phyloP scores from a whole-genome alignment of 2,888 invertebrate species.

The Nudaria mundana region DNA sequence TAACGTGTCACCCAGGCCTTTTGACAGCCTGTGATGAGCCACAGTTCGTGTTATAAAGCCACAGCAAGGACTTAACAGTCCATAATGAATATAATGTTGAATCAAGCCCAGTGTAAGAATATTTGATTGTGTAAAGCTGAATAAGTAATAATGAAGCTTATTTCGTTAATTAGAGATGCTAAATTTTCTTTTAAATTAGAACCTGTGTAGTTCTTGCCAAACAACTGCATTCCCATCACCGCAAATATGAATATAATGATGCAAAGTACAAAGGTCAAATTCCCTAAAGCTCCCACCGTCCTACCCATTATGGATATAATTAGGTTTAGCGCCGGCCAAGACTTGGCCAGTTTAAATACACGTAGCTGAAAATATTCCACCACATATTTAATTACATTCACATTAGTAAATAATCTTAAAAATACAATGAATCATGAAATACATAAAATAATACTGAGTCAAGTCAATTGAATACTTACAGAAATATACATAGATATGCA shows the following conservation, averaged over 20 bases:
- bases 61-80: slow-evolving; percentile 65
- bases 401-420: slow-evolving; percentile 26
- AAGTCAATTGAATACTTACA: slow-evolving; percentile 8
- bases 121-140: slow-evolving; percentile 78
- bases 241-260: slow-evolving; percentile 99
- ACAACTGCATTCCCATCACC: slow-evolving; percentile 98
- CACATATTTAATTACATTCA: slow-evolving; percentile 44
- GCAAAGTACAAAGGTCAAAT: slow-evolving; percentile 96
- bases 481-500: slow-evolving; percentile 13
- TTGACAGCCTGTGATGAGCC: slow-evolving; percentile 50
- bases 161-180: slow-evolving; percentile 72
- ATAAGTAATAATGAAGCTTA: slow-evolving; percentile 74
- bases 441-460: slow-evolving; percentile 10
- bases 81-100: slow-evolving; percentile 70
- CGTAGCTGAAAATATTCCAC: slow-evolving; percentile 88
- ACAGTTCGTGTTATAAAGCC: slow-evolving; percentile 74
- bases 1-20: slow-evolving; percentile 62
- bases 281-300: slow-evolving; percentile 97
- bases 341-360: slow-evolving; percentile 98
- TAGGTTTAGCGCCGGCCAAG: slow-evolving; percentile 97
- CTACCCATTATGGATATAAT: slow-evolving; percentile 97
- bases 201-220: slow-evolving; percentile 94
- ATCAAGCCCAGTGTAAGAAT: slow-evolving; percentile 77
- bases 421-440: slow-evolving; percentile 16
- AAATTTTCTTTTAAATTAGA: slow-evolving; percentile 74